Base-by-base conservation (phyloP, 2,888 invertebrate genomes). In the Liodrosophila aerea region DNA sequence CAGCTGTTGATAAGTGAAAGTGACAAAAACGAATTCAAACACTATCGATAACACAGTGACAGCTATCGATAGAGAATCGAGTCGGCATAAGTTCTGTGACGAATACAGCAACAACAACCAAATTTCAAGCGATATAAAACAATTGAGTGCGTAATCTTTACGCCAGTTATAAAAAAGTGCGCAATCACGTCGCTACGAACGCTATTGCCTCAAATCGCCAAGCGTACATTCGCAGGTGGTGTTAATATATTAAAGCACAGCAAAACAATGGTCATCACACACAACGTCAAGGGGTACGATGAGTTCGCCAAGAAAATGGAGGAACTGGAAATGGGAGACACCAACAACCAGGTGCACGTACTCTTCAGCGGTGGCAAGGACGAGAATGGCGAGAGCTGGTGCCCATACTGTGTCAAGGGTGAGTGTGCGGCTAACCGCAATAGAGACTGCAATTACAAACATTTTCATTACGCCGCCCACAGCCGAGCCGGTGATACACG, bases 351-450 rank as follows among this genome's bases (percentile, higher is more conserved):
- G 2, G 89, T 90, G 29, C 89, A 90, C 76, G 87, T 90, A 0
- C 76, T 90, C 0, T 90, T 90, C 60, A 89, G 89, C 39, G 90
- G 90, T 7, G 89, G 89, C 22, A 90, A 90, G 70, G 86, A 88
- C 27, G 90, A 90, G 56, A 88, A 91, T 73, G 96, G 96, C 0
- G 89, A 92, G 52, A 97, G 96, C 88, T 97, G 97, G 97, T 97
- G 97, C 86, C 93, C 94, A 0, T 97, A 97, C 88, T 97, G 97
- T 89, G 94, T 94, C 9, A 92, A 92, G 91, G 96, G 96, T 96
- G 92, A 91, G 88, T 75, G 2, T 22, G 22, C 2, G 22, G 22
- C 22, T 4, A 22, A 22, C 22, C 22, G 22, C 22, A 22, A n/a
- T n/a, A 13, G 40, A 33, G 30, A 64, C 40, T n/a, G 43, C 8